A percentile compares a stretch with the other conserved stretches of the same genome.
phyloP scores from a whole-genome alignment of 2,888 invertebrate genomes.

The Nycteola revayana region DNA sequence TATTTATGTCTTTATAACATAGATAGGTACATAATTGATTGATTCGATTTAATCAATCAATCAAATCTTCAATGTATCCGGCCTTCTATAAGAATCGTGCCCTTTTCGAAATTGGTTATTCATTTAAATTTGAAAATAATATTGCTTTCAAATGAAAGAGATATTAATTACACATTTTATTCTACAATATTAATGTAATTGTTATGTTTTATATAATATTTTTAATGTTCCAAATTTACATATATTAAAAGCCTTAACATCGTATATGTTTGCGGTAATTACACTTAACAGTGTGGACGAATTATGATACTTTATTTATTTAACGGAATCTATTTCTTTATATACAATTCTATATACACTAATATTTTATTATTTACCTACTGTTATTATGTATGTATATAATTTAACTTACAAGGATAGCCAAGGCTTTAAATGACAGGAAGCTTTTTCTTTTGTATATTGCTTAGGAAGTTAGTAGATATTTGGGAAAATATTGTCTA shows the following conservation, averaged over 20 bases:
- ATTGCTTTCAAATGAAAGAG: too few species aligned
- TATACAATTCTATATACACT: slow-evolving; percentile 24
- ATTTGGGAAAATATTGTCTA: slow-evolving; percentile 63
- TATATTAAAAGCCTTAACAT: slow-evolving; percentile 29
- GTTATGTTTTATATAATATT: slow-evolving; percentile 1
- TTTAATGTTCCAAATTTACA: slow-evolving; percentile 14
- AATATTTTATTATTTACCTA: slow-evolving; percentile 29
- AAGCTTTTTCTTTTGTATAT: slow-evolving; percentile 31
- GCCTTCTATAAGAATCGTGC: too few species aligned
- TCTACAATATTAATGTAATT: not conserved
- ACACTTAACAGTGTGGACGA: slow-evolving; percentile 69
- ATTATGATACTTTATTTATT: slow-evolving; percentile 56
- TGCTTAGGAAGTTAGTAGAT: slow-evolving; percentile 30
- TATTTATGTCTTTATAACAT: too few species aligned
- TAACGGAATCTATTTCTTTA: slow-evolving; percentile 7
- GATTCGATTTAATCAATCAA: too few species aligned
- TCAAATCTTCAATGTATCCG: too few species aligned
- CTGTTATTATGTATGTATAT: slow-evolving; percentile 16
- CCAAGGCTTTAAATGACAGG: slow-evolving; percentile 13
- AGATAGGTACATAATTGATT: too few species aligned
- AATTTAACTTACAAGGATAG: slow-evolving; percentile 21
- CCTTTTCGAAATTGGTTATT: too few species aligned
- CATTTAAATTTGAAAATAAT: too few species aligned
- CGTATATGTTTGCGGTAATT: slow-evolving; percentile 47
- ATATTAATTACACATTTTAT: too few species aligned